Percentiles rank a stretch among this genome's conserved stretches.
Conservation (phyloP, 2,113 vertebrate species). For the Sinocyclocheilus grahami region DNA sequence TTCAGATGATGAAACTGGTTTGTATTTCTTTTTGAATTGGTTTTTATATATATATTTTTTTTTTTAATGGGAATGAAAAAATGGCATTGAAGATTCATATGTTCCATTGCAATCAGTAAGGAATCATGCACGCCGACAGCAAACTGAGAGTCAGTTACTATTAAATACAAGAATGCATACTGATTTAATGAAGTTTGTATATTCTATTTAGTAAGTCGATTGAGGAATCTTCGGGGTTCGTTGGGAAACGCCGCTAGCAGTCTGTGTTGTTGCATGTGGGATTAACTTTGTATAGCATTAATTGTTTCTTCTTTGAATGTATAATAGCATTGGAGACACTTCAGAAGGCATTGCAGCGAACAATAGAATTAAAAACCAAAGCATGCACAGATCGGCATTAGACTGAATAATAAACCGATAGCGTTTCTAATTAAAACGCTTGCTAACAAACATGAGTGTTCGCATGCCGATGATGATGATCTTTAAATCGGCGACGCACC, state of each 20-base stretch:
- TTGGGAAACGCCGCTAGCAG: neutral
- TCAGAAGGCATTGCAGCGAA: slow-evolving; percentile 10
- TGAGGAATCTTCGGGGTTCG: neutral
- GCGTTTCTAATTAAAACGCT: slow-evolving; percentile 29
- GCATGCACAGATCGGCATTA: slow-evolving; percentile 35
- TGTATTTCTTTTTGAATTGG: neutral
- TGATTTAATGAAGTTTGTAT: neutral
- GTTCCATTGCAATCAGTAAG: slow-evolving; percentile 30
- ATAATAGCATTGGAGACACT: slow-evolving; percentile 28
- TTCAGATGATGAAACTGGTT: slow-evolving; percentile 19
- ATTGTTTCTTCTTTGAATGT: slow-evolving; percentile 19
- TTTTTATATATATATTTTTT: neutral
- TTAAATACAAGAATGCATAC: neutral
- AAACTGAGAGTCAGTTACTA: neutral
- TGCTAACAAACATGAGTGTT: slow-evolving; percentile 28
- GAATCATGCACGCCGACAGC: neutral
- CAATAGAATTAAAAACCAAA: slow-evolving; percentile 32
- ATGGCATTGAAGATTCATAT: slow-evolving; percentile 13
- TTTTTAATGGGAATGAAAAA: neutral
- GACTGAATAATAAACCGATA: slow-evolving; percentile 36
- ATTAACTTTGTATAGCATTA: neutral
- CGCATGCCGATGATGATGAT: slow-evolving; percentile 30
- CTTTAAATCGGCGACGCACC: neutral
- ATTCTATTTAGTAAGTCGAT: neutral
- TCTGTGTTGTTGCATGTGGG: neutral